Base-by-base conservation (phyloP, 2,113 vertebrate species). In the Dissostichus mawsoni region DNA sequence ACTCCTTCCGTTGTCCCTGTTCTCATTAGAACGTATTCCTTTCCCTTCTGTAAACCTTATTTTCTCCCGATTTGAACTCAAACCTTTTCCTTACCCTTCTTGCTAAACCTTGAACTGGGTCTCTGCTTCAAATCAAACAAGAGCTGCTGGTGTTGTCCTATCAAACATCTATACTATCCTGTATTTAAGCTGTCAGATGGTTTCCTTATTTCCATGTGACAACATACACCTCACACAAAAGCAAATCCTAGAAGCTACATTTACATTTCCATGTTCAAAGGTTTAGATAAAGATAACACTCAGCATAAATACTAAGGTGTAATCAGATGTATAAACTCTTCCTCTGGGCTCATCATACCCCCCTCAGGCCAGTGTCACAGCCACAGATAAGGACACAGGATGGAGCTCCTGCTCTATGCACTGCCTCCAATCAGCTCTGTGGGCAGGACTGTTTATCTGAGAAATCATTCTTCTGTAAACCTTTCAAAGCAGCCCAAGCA, bases 381-480 rank as follows among this genome's bases (percentile, higher is more conserved):
- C 61, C 71, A 44, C 20, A 14, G 9, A 51, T 45, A 68, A n/a
- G 45, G 74, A 55, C 71, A 80, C 82, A 61, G 57, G 65, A 71
- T 74, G 41, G 45, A 81, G 82, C 65, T 69, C 50, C 70, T 9
- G 75, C 71, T 75, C 50, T 23, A 10, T 78, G 57, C 33, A 63
- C 55, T 12, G 14, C 16, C 53, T 62, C 44, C 47, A 66, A 80
- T 89, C 82, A 82, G 44, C 66, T 77, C 74, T 55, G 52, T 23
- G 55, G 56, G 75, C 75, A 70, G 13, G 48, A 72, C 56, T 82
- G 83, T 90, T 90, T 88, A 84, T 87, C 73, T 80, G 81, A 82
- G 45, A 84, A 77, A 82, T 83, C 86, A 87, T 86, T 66, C 71
- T 50, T 58, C 25, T 79, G 55, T 63, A 82, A 84, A 74, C 65